A percentile compares a stretch with the other conserved stretches of the same genome.
Evolutionary conservation across 1,140 invertebrate species (phyloP).

Genomic region (Frieseomelitta varia): DNA sequence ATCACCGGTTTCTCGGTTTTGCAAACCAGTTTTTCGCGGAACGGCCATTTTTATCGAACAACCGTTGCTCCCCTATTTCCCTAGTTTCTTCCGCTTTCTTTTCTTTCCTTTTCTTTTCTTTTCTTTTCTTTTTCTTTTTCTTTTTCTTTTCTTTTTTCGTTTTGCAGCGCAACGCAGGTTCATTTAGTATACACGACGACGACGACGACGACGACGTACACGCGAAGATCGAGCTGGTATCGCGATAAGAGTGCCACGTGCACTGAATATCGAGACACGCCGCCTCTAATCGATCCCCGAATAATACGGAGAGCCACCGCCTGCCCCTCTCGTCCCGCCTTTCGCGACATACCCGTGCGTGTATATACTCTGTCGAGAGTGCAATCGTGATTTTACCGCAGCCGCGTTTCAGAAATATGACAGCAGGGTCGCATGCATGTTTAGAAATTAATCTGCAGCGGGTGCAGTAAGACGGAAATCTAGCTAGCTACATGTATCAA

Average conservation of each 20-base stretch:
- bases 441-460: constrained; percentile 28
- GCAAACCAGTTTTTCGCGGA: no score
- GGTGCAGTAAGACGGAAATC: constrained; percentile 20
- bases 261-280: constrained; percentile 13
- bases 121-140: neutral
- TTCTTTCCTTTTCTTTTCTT: neutral
- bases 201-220: neutral
- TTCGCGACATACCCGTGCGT: no score
- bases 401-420: neutral
- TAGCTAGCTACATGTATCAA: constrained; percentile 41
- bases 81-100: neutral
- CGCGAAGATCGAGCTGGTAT: neutral
- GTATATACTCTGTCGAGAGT: neutral
- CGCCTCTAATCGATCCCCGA: constrained; percentile 21
- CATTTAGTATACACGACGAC: neutral
- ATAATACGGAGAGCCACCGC: constrained; percentile 1
- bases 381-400: constrained; percentile 29
- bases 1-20: neutral
- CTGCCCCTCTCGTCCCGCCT: no score
- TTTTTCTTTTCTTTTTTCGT: neutral
- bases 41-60: neutral
- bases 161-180: neutral
- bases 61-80: neutral
- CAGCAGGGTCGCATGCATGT: neutral
- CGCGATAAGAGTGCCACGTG: constrained; percentile 5